phyloP scores from a whole-genome alignment of 1,140 invertebrate species.

The Penaeus indicus region DNA sequence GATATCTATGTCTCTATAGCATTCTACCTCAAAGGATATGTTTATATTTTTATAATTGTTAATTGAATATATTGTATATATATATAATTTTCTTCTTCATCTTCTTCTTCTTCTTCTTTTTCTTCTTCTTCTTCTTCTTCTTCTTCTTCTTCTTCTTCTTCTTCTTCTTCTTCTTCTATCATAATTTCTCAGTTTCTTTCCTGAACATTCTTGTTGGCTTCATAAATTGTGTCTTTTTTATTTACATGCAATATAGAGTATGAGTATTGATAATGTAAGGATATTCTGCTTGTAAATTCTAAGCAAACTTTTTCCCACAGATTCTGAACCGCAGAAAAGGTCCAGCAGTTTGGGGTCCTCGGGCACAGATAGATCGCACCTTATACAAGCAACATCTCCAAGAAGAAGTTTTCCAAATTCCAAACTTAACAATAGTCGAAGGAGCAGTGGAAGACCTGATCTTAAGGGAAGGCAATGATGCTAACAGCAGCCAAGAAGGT shows the following conservation, averaged over 20 bases:
- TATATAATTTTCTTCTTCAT: too few species aligned
- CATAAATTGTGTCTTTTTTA: too few species aligned
- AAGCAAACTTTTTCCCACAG: slow-evolving; percentile 69
- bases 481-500: background rate
- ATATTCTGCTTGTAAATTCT: too few species aligned
- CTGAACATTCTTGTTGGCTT: too few species aligned
- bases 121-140: too few species aligned
- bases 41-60: background rate
- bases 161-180: too few species aligned
- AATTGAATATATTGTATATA: too few species aligned
- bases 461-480: slow-evolving; percentile 70
- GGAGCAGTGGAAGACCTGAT: slow-evolving; percentile 88
- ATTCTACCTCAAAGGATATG: background rate
- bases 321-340: slow-evolving; percentile 84
- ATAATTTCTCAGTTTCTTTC: too few species aligned
- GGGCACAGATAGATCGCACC: slow-evolving; percentile 91
- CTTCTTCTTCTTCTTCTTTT: too few species aligned
- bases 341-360: slow-evolving; percentile 90
- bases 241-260: too few species aligned
- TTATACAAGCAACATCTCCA: slow-evolving; percentile 90
- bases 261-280: too few species aligned
- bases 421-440: slow-evolving; percentile 81
- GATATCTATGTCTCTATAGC: background rate
- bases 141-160: too few species aligned
- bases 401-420: slow-evolving; percentile 77